Percentiles rank a stretch among this genome's conserved stretches.
These are phyloP conservation scores for Poeciliopsis paucimaculata DNA, from an alignment of 2,797 vertebrate species.

Conservation along the genomic window DNA sequence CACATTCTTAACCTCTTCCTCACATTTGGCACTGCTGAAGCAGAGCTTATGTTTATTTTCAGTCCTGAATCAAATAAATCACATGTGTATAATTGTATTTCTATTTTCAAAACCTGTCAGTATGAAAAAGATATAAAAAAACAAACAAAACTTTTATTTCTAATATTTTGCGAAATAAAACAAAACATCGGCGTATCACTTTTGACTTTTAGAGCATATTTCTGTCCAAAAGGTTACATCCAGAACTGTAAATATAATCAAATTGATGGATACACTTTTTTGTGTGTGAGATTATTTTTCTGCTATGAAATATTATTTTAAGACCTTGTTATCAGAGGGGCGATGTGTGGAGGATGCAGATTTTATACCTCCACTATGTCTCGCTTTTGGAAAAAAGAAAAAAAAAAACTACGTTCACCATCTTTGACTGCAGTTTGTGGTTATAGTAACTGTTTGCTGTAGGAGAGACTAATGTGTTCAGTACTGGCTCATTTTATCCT, in stretches of 20 bases:
- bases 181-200: not conserved
- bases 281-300: not conserved
- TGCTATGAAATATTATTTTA: not conserved
- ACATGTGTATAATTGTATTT: not conserved
- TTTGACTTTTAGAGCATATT: not conserved
- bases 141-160: not conserved
- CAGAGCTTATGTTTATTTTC: constrained; percentile 24
- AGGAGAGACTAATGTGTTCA: not conserved
- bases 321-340: not conserved
- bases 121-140: not conserved
- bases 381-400: not conserved
- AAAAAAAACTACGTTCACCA: not conserved
- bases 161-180: not conserved
- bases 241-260: not conserved
- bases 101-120: not conserved
- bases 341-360: not conserved
- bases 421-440: not conserved
- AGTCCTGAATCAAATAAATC: constrained; percentile 6
- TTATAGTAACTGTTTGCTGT: not conserved
- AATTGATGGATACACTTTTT: not conserved
- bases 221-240: not conserved
- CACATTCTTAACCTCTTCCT: constrained; percentile 76
- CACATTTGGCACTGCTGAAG: constrained; percentile 47
- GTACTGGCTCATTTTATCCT: not conserved
- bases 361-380: not conserved